phyloP scores from a whole-genome alignment of 2,797 vertebrate genomes.

The Phataginus tricuspis region DNA sequence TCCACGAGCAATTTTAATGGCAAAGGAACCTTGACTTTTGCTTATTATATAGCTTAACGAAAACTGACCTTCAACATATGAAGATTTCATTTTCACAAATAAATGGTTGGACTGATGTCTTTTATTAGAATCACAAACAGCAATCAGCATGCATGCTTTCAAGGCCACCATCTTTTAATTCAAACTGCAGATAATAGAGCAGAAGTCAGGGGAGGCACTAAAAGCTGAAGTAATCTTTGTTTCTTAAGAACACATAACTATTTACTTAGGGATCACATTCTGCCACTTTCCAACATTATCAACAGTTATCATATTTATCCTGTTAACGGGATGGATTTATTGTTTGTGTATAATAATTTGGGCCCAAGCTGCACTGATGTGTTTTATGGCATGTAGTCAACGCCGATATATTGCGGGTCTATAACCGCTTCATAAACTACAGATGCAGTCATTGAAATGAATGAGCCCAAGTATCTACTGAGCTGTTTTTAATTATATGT shows the following conservation, averaged over 20 bases:
- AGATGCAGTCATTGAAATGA: slow-evolving; percentile 82
- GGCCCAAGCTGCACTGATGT: slow-evolving; percentile 79
- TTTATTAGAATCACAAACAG: slow-evolving; percentile 84
- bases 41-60: slow-evolving; percentile 85
- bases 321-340: slow-evolving; percentile 86
- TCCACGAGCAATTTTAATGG: slow-evolving; percentile 83
- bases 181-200: slow-evolving; percentile 76
- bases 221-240: slow-evolving; percentile 75
- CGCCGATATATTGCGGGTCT: slow-evolving; percentile 76
- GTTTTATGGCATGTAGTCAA: slow-evolving; percentile 86
- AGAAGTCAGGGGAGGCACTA: slow-evolving; percentile 67
- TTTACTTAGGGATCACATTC: slow-evolving; percentile 68
- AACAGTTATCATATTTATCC: slow-evolving; percentile 83
- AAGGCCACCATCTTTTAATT: slow-evolving; percentile 81
- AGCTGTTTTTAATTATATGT: slow-evolving; percentile 88
- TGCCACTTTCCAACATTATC: slow-evolving; percentile 76
- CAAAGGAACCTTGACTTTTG: slow-evolving; percentile 85
- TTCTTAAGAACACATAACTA: slow-evolving; percentile 63
- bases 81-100: slow-evolving; percentile 85
- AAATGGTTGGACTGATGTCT: slow-evolving; percentile 78
- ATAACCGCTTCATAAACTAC: slow-evolving; percentile 84
- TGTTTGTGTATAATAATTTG: slow-evolving; percentile 85
- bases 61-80: slow-evolving; percentile 85
- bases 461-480: slow-evolving; percentile 81
- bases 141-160: slow-evolving; percentile 82